Evolutionary conservation across 1,140 invertebrate genomes (phyloP), one percentile per base, ranked within the genome.

Genomic region (Teleopsis dalmanni): DNA sequence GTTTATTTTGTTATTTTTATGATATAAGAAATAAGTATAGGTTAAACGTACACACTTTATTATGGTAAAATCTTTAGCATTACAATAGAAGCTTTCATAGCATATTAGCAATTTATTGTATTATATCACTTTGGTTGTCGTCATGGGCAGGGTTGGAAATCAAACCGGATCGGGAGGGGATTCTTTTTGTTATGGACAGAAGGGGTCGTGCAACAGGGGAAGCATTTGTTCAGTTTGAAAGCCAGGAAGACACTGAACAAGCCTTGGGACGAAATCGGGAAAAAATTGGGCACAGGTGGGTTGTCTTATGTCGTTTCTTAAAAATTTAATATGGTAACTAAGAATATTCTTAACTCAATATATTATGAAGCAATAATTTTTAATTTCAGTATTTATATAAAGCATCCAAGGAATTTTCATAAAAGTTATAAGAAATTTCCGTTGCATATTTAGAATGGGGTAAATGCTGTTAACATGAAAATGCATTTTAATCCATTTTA

Each of bases 281-380:
- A 83, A 91, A 89, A 79, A 93, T 95, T 82, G 91, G 91, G 84
- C 90, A 93, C 88, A 95, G 92, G 91, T 95, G 87, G 86, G 88
- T 94, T 71, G 86, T 42, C 29, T 27, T 31, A 29, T 29, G 13
- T 43, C 31, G 26, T 43, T 19, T 43, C 41, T 37, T 37, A 43
- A 43, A 43, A 21, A 43, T 29, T 43, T 29, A 29, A 43, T 16
- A 29, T 8, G 13, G 13, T 8, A 29, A 29, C 7, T 8, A 29
- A 29, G 13, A 29, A 29, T 29, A 29, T 29, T 6, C n/a, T n/a
- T n/a, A n/a, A n/a, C n/a, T n/a, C n/a, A n/a, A n/a, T n/a, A n/a
- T n/a, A n/a, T n/a, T n/a, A n/a, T n/a, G n/a, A n/a, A n/a, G n/a
- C n/a, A n/a, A n/a, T n/a, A n/a, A n/a, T n/a, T n/a, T n/a, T n/a